Base-by-base conservation (phyloP, 2,797 vertebrate species). In the Lepus oiostolus region DNA sequence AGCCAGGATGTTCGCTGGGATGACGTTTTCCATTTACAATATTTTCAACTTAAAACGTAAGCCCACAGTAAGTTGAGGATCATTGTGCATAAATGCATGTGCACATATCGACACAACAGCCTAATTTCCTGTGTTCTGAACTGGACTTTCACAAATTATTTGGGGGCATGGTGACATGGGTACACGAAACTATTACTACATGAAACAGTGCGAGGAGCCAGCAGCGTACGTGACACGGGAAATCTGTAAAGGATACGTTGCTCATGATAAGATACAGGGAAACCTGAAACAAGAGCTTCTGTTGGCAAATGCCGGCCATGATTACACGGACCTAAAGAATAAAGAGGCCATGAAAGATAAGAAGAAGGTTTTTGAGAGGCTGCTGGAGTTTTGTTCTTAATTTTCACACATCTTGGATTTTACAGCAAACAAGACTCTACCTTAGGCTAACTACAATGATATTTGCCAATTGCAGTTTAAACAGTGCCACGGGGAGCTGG, bases 41-140 rank as follows among this genome's bases (percentile, higher is more conserved):
- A 71, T 42, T 81, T 47, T 81, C 54, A n/a, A 47, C 22, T 71
- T 82, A 62, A 2, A 38, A 60, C 6, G 63, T 11, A 72, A 32
- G 7, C 9, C 13, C 4, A 63, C 26, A 52, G 24, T 62, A 32
- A 67, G 9, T n/a, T 42, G 32, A 54, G n/a, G 7, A 26, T 4
- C 26, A 19, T 17, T n/a, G 11, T 68, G 11, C 7, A 60, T 7
- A 47, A 16, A 14, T 35, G 21, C 5, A 2, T 28, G 0, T 0
- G 3, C 4, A 10, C 1, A 19, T 2, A 28, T 0, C 13, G 11
- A 28, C 7, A 42, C 19, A 12, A 26, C 70, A n/a, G 28, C 22
- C 60, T 74, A 13, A n/a, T 30, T 83, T 79, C 50, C 12, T 32
- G 72, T 42, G 28, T 2, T 4, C 26, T 32, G n/a, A 80, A 35